Conservation (phyloP, 2,888 invertebrate genomes). For the Macroteleia sp. region DNA sequence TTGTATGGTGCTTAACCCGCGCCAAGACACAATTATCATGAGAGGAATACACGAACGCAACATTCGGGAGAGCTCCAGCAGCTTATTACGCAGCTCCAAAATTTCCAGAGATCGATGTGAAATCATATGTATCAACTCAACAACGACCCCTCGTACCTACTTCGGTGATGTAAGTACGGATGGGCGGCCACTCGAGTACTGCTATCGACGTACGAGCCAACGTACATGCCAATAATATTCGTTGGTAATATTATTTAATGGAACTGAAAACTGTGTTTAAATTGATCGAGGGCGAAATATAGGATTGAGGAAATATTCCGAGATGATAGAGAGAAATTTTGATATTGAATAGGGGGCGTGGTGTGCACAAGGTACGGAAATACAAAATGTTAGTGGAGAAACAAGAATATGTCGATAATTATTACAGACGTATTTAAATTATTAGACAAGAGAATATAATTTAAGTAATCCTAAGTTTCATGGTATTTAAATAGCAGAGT, state of each 20-base stretch:
- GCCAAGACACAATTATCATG: conserved; percentile 75
- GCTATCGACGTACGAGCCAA: conserved; percentile 26
- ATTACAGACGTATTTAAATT: too few species aligned
- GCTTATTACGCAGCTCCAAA: conserved; percentile 69
- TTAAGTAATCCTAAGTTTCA: too few species aligned
- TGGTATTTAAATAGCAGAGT: too few species aligned
- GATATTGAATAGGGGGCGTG: neutral
- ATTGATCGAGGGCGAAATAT: conserved; percentile 3
- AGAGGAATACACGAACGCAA: conserved; percentile 66
- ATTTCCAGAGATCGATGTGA: conserved; percentile 46
- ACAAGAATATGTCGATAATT: too few species aligned
- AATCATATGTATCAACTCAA: conserved; percentile 41
- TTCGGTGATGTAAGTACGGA: conserved; percentile 25
- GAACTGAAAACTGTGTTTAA: conserved; percentile 27
- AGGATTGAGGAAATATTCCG: conserved; percentile 11
- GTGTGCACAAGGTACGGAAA: too few species aligned
- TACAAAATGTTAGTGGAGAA: too few species aligned
- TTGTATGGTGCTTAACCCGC: conserved; percentile 44
- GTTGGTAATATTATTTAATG: conserved; percentile 34
- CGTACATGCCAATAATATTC: conserved; percentile 37
- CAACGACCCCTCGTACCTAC: conserved; percentile 22
- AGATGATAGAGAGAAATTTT: conserved; percentile 4
- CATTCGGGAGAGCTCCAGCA: conserved; percentile 66
- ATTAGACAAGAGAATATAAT: too few species aligned
- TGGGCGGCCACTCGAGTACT: conserved; percentile 19